Conservation (phyloP, 2,888 invertebrate genomes). For the Acanthosepion pharaonis region DNA sequence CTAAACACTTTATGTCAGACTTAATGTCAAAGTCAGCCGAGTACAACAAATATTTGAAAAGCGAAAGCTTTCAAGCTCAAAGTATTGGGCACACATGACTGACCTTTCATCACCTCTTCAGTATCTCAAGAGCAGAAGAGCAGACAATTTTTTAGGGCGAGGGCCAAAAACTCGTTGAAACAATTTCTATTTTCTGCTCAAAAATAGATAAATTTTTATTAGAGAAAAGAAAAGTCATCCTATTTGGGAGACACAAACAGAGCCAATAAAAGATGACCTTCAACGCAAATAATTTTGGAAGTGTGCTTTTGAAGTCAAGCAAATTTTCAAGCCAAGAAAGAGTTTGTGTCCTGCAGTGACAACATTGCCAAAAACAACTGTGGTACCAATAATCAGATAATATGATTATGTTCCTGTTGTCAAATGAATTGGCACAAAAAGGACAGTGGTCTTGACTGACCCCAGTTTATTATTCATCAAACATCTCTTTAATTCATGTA, state of each 20-base stretch:
- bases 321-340: neutral
- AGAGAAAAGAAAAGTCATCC: too few species aligned
- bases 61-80: too few species aligned
- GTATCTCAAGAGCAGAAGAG: too few species aligned
- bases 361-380: slow-evolving; percentile 3
- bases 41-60: too few species aligned
- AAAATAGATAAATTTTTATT: too few species aligned
- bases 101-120: too few species aligned
- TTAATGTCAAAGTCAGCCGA: too few species aligned
- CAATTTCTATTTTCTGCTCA: too few species aligned
- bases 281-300: neutral
- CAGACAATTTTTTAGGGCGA: too few species aligned
- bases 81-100: too few species aligned
- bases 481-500: neutral
- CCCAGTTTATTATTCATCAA: slow-evolving; percentile 6
- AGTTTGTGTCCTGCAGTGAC: neutral
- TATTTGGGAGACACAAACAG: neutral
- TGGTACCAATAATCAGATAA: neutral
- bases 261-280: slow-evolving; percentile 8
- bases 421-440: slow-evolving; percentile 21
- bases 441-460: slow-evolving; percentile 16
- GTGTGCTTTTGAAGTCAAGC: neutral
- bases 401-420: neutral
- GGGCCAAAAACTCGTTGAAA: too few species aligned
- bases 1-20: too few species aligned